phyloP scores from a whole-genome alignment of 2,888 invertebrate species.

The Lysandra coridon region DNA sequence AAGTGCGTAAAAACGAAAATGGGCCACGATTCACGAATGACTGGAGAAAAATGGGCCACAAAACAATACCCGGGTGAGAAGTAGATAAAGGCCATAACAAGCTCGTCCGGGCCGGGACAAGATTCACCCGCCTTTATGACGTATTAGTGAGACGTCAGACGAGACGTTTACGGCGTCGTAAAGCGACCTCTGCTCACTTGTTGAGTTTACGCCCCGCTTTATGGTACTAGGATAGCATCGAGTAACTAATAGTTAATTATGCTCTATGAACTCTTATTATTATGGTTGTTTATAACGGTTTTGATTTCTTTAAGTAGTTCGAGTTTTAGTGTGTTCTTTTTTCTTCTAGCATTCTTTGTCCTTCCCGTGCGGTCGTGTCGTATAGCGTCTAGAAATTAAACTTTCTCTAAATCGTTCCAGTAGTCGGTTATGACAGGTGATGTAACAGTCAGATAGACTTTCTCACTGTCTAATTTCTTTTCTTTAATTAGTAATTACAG shows the following conservation, averaged over 20 bases:
- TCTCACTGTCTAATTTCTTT: too few relatives aligned
- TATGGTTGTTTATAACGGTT: neutral
- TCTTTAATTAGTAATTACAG: neutral
- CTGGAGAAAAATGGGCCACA: neutral
- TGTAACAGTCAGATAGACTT: too few relatives aligned
- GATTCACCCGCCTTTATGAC: slow-evolving; percentile 58
- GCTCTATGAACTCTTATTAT: slow-evolving; percentile 10
- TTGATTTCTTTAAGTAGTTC: neutral
- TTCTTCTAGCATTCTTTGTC: too few relatives aligned
- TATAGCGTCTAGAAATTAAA: too few relatives aligned
- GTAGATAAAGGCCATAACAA: slow-evolving; percentile 38
- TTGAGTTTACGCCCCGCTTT: slow-evolving; percentile 58
- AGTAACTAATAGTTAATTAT: slow-evolving; percentile 33
- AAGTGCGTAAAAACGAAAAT: neutral
- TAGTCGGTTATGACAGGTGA: too few relatives aligned
- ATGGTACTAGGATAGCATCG: slow-evolving; percentile 26
- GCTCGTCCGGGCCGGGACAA: slow-evolving; percentile 43
- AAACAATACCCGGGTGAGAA: slow-evolving; percentile 31
- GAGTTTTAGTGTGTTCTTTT: too few relatives aligned
- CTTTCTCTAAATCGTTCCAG: too few relatives aligned
- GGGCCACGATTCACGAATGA: neutral
- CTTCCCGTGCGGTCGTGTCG: too few relatives aligned
- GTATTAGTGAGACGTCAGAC: slow-evolving; percentile 72
- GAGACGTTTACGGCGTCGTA: slow-evolving; percentile 67
- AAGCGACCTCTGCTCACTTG: slow-evolving; percentile 73